These are phyloP conservation scores for Holcopasites calliopsidis DNA, from an alignment of 1,140 invertebrate species.

Conservation along the genomic window DNA sequence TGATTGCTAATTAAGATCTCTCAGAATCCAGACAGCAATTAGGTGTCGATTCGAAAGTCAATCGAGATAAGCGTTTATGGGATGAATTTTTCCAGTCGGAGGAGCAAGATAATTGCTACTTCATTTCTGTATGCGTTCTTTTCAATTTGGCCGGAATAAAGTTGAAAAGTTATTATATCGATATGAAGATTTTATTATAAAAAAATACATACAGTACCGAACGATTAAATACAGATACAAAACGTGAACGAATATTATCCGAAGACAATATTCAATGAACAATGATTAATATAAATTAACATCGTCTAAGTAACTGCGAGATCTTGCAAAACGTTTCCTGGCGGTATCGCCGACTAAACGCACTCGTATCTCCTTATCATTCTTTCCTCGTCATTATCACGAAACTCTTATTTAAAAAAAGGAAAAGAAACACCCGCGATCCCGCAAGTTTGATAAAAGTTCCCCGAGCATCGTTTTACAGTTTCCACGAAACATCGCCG, in stretches of 20 bases:
- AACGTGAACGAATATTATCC: too few relatives aligned
- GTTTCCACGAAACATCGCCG: not conserved
- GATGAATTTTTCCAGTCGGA: not conserved
- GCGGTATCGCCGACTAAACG: not conserved
- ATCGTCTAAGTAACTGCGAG: not conserved
- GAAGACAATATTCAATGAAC: not conserved
- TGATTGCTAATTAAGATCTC: not conserved
- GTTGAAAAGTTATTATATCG: too few relatives aligned
- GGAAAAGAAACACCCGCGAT: not conserved
- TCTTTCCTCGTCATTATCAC: not conserved
- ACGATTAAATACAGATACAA: not conserved
- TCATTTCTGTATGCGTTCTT: not conserved
- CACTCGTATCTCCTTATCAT: not conserved
- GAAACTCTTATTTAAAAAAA: not conserved
- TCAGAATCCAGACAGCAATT: not conserved
- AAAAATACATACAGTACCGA: not conserved
- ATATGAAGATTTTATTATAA: slow-evolving; percentile 34
- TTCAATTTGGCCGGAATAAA: not conserved
- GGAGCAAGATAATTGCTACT: not conserved
- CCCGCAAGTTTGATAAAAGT: not conserved
- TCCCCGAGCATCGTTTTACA: not conserved
- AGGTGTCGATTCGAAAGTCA: not conserved
- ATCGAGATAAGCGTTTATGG: not conserved
- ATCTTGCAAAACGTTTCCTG: not conserved
- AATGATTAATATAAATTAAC: not conserved